phyloP scores from a whole-genome alignment of 2,797 vertebrate species.

The Craterocephalus amniculus region DNA sequence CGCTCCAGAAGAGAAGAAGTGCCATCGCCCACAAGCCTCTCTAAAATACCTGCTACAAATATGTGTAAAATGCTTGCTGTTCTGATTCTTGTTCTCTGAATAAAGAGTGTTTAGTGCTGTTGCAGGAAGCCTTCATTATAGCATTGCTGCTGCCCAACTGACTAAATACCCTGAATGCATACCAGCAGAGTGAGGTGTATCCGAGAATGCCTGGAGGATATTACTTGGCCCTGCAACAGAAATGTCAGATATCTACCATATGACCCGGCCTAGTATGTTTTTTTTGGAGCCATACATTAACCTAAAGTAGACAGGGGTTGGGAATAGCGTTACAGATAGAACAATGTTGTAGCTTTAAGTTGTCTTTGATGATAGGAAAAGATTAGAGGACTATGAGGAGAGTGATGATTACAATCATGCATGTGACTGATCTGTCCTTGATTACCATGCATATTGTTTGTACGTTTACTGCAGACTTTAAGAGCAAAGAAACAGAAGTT shows the following conservation, averaged over 20 bases:
- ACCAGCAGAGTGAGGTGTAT: conserved; percentile 67
- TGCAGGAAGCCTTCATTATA: conserved; percentile 33
- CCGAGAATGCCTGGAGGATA: conserved; percentile 57
- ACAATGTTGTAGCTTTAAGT: conserved; percentile 23
- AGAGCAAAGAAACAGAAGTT: conserved; percentile 21
- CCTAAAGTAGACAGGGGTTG: conserved; percentile 33
- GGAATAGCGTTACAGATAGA: conserved; percentile 28
- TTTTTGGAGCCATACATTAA: conserved; percentile 52
- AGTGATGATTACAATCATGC: conserved; percentile 56
- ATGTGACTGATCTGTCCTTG: conserved; percentile 44
- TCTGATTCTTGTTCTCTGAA: conserved; percentile 8
- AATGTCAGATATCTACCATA: conserved; percentile 60
- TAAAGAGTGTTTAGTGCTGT: conserved; percentile 7
- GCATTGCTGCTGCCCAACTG: conserved; percentile 23
- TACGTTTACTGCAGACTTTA: conserved; percentile 39
- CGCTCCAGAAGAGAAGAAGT: conserved; percentile 47
- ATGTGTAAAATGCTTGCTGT: conserved; percentile 34
- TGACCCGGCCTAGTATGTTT: conserved; percentile 43
- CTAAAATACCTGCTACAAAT: conserved; percentile 57
- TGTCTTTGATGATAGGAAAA: conserved; percentile 15
- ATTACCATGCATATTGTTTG: conserved; percentile 51
- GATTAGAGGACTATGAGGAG: conserved; percentile 47
- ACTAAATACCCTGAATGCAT: conserved; percentile 56
- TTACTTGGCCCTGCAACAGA: conserved; percentile 41
- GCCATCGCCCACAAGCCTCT: conserved; percentile 62